Evolutionary conservation across 1,140 invertebrate species (phyloP).

Genomic region (Trichoplusia ni): DNA sequence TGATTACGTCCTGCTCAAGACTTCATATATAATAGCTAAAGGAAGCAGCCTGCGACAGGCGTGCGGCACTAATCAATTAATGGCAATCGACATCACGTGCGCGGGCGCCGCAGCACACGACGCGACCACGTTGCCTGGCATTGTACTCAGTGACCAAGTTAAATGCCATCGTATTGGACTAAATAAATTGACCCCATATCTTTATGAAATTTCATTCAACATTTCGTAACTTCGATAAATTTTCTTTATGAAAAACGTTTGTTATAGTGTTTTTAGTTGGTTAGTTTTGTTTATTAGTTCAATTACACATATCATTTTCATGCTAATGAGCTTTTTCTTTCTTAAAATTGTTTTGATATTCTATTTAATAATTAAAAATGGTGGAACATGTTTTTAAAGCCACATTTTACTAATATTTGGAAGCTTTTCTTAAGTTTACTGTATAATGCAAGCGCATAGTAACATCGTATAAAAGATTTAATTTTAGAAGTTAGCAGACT

Average conservation of each 20-base stretch:
- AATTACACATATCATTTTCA: no score
- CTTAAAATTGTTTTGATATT: no score
- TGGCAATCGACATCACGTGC: conserved; percentile 59
- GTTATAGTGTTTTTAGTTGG: no score
- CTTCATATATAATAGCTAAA: conserved; percentile 25
- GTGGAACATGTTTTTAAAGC: no score
- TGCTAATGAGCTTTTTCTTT: no score
- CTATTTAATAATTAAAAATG: no score
- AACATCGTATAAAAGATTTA: background rate
- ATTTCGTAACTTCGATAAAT: background rate
- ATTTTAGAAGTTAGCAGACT: background rate
- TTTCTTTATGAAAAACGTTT: background rate
- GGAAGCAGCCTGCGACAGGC: conserved; percentile 43
- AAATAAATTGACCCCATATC: conserved; percentile 23
- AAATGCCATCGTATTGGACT: background rate
- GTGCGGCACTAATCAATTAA: conserved; percentile 64
- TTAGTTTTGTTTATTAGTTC: no score
- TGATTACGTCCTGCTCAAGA: conserved; percentile 3
- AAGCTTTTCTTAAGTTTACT: no score
- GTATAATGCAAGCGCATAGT: background rate
- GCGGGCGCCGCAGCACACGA: conserved; percentile 27
- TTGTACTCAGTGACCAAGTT: conserved; percentile 9
- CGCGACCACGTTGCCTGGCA: conserved; percentile 29
- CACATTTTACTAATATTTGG: no score
- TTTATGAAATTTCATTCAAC: background rate